Percentiles rank a stretch among this genome's conserved stretches.
Conservation (phyloP, 2,113 vertebrate species). For the Erythrocebus patas region DNA sequence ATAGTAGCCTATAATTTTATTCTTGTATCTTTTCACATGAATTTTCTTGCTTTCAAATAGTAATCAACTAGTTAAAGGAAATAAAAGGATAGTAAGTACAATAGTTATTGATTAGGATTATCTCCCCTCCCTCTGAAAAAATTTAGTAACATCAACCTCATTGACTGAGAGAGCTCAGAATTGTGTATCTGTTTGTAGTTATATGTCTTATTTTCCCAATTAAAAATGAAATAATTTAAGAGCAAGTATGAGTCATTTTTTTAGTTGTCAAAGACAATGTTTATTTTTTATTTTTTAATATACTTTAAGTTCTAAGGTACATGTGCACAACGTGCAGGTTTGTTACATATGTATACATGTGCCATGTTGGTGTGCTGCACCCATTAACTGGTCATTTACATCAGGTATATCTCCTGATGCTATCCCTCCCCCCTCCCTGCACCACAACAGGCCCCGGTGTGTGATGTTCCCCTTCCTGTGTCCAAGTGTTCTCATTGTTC, state of each 20-base stretch:
- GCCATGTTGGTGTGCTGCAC: too few relatives aligned
- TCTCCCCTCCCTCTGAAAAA: background rate
- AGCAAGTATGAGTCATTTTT: background rate
- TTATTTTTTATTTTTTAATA: background rate
- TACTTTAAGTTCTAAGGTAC: too few relatives aligned
- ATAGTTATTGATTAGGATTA: slow-evolving; percentile 1
- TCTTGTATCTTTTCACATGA: background rate
- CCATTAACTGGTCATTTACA: too few relatives aligned
- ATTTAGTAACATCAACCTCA: background rate
- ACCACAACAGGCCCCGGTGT: too few relatives aligned
- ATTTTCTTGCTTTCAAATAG: slow-evolving; percentile 14
- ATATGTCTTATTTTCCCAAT: background rate
- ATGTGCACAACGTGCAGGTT: too few relatives aligned
- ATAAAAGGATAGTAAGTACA: background rate
- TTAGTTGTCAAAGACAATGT: background rate
- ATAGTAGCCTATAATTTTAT: background rate
- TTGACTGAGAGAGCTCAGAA: background rate
- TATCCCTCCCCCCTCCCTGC: too few relatives aligned
- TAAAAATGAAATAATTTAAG: slow-evolving; percentile 40
- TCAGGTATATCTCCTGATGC: too few relatives aligned
- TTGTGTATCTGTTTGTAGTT: background rate
- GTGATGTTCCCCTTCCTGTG: too few relatives aligned
- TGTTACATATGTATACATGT: too few relatives aligned
- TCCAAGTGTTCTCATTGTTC: too few relatives aligned
- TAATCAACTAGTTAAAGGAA: background rate